These are phyloP conservation scores for Stratiomys singularior DNA, from an alignment of 2,888 invertebrate genomes.

Conservation along the genomic window DNA sequence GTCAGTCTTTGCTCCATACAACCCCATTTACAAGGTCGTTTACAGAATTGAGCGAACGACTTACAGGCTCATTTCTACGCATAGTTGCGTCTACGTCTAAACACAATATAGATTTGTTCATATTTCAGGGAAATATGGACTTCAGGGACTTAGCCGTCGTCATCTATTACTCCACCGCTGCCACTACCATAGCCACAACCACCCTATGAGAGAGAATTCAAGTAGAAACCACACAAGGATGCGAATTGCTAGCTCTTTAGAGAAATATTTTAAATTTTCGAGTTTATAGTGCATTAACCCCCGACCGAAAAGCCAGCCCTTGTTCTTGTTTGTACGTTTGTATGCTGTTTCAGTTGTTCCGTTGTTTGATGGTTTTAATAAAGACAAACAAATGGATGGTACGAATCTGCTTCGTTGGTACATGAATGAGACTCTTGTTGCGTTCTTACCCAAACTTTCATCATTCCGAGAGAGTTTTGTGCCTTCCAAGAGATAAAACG, in stretches of 20 bases:
- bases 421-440: conserved; percentile 51
- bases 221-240: conserved; percentile 38
- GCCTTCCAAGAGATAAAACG: conserved; percentile 32
- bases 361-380: conserved; percentile 48
- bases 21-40: conserved; percentile 51
- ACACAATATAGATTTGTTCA: conserved; percentile 49
- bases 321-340: not conserved
- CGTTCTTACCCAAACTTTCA: conserved; percentile 39
- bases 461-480: conserved; percentile 11
- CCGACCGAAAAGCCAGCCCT: not conserved
- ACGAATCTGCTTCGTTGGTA: conserved; percentile 47
- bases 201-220: conserved; percentile 23
- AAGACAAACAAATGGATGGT: conserved; percentile 46
- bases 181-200: not conserved
- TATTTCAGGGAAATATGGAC: conserved; percentile 47
- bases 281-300: conserved; percentile 48
- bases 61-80: conserved; percentile 44
- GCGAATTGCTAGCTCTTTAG: conserved; percentile 11
- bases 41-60: conserved; percentile 48
- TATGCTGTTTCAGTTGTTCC: not conserved
- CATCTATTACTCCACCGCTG: conserved; percentile 16
- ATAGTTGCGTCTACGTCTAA: conserved; percentile 41
- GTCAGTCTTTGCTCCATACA: conserved; percentile 46
- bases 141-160: not conserved
- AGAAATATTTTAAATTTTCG: conserved; percentile 48